phyloP scores from a whole-genome alignment of 1,140 invertebrate species.

The Macrotrachela quadricornifera region DNA sequence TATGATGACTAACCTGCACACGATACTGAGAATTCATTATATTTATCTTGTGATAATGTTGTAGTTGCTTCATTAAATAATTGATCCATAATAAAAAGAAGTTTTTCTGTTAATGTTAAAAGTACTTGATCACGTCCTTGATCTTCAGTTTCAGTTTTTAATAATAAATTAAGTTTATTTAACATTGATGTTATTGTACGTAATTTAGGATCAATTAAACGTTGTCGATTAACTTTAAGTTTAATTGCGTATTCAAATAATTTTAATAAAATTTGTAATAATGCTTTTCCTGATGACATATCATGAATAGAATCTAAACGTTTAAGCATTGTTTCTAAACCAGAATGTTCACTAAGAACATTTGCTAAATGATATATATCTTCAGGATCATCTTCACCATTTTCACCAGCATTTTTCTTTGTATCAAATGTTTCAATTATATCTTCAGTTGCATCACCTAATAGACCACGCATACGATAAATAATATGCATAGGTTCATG shows the following conservation, averaged over 20 bases:
- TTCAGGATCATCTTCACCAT: constrained; percentile 75
- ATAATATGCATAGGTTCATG: constrained; percentile 86
- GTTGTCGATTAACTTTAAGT: constrained; percentile 33
- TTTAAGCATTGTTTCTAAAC: constrained; percentile 46
- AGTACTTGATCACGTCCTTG: constrained; percentile 33
- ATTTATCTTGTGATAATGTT: constrained; percentile 36
- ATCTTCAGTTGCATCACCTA: constrained; percentile 92
- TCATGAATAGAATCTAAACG: constrained; percentile 46
- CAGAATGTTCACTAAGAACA: constrained; percentile 60
- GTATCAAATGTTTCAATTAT: constrained; percentile 78
- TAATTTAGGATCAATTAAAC: constrained; percentile 29
- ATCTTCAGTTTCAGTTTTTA: constrained; percentile 1
- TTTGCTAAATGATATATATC: constrained; percentile 59
- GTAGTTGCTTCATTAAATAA: constrained; percentile 65
- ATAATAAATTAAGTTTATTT: constrained; percentile 25
- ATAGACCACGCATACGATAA: constrained; percentile 84
- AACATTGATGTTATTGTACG: constrained; percentile 31
- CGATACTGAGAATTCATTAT: constrained; percentile 16
- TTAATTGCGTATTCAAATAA: constrained; percentile 60
- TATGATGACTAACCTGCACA: background rate
- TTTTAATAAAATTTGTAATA: constrained; percentile 62
- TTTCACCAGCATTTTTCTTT: constrained; percentile 58
- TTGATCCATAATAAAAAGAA: constrained; percentile 58
- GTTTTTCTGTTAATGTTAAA: constrained; percentile 50
- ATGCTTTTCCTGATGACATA: constrained; percentile 44